Conservation (phyloP, 2,888 invertebrate genomes). For the Isotomurus palustris region DNA sequence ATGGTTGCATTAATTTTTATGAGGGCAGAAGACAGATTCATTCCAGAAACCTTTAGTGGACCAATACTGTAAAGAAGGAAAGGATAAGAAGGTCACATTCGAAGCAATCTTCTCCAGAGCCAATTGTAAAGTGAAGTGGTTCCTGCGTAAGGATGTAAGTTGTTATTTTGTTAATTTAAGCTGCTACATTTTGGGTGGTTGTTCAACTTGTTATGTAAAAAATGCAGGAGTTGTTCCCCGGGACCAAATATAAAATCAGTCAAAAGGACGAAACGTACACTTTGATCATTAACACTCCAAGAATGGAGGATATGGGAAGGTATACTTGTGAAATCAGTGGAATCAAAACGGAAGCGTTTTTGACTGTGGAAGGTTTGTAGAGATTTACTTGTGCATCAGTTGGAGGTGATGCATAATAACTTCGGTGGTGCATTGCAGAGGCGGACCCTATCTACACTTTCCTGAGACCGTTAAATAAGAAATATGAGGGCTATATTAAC, state of each 20-base stretch:
- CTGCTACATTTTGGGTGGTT: neutral
- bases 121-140: slow-evolving; percentile 91
- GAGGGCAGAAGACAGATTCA: slow-evolving; percentile 77
- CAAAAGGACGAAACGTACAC: slow-evolving; percentile 87
- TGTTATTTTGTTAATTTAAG: neutral
- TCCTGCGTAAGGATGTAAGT: slow-evolving; percentile 86
- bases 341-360: slow-evolving; percentile 77
- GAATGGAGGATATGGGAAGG: slow-evolving; percentile 94
- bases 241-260: slow-evolving; percentile 93
- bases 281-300: slow-evolving; percentile 81
- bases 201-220: slow-evolving; percentile 27
- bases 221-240: slow-evolving; percentile 90
- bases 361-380: slow-evolving; percentile 78
- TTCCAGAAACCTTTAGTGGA: slow-evolving; percentile 93
- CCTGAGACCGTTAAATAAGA: slow-evolving; percentile 82
- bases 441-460: slow-evolving; percentile 93
- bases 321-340: slow-evolving; percentile 93
- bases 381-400: neutral
- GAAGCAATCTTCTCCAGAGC: slow-evolving; percentile 94
- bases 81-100: slow-evolving; percentile 90
- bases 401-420: neutral
- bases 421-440: slow-evolving; percentile 57
- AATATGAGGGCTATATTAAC: slow-evolving; percentile 79
- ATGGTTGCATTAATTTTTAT: slow-evolving; percentile 7
- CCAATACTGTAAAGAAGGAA: slow-evolving; percentile 89